Conservation (phyloP, 2,888 invertebrate genomes). For the Belgica antarctica region DNA sequence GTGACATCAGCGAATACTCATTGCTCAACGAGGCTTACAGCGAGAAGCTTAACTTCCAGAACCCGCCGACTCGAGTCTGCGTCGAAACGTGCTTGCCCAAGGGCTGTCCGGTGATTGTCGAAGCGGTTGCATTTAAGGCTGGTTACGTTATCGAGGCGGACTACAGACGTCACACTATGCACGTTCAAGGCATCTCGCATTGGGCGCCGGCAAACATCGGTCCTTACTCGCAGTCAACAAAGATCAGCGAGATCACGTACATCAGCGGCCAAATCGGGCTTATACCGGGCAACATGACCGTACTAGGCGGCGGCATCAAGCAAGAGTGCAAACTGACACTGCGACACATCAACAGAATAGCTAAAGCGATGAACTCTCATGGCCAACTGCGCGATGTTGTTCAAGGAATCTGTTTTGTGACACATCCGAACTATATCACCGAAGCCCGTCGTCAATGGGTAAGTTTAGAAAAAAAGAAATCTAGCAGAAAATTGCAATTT, state of each 20-base stretch:
- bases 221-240: slow-evolving; percentile 89
- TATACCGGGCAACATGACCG: slow-evolving; percentile 74
- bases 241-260: slow-evolving; percentile 77
- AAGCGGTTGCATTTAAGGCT: slow-evolving; percentile 65
- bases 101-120: slow-evolving; percentile 71
- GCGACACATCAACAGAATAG: slow-evolving; percentile 77
- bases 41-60: slow-evolving; percentile 68
- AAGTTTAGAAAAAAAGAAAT: background rate
- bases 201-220: slow-evolving; percentile 99
- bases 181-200: slow-evolving; percentile 92
- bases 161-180: slow-evolving; percentile 72
- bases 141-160: slow-evolving; percentile 48
- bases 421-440: slow-evolving; percentile 66
- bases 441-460: slow-evolving; percentile 78
- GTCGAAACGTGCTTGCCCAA: slow-evolving; percentile 73
- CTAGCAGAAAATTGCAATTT: background rate
- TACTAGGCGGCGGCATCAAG: slow-evolving; percentile 74
- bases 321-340: slow-evolving; percentile 80
- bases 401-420: slow-evolving; percentile 85
- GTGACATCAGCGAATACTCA: slow-evolving; percentile 76
- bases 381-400: slow-evolving; percentile 79
- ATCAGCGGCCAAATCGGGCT: slow-evolving; percentile 91
- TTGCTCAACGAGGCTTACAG: slow-evolving; percentile 75
- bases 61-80: slow-evolving; percentile 84
- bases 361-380: slow-evolving; percentile 75